Evolutionary conservation across 2,797 vertebrate species (phyloP), one percentile per base, ranked within the genome.

Genomic region (Streptopelia turtur): DNA sequence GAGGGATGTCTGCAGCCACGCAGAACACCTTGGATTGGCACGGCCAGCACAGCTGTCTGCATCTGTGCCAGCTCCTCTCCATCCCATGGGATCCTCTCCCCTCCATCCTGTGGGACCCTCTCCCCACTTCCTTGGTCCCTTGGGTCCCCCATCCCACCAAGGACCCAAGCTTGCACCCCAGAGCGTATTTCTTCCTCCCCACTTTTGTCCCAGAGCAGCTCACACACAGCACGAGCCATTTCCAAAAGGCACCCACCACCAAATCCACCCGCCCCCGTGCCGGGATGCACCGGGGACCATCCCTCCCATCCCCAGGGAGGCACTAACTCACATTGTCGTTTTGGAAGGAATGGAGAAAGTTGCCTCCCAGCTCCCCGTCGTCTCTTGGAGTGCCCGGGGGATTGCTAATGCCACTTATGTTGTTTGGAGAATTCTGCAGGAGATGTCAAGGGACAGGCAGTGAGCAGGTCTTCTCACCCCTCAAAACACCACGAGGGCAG

Each of bases 351-450:
- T 99, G 99, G 96, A 99, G 99, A 98, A 99, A 99, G 98, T 99
- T 99, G 98, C 99, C 99, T 97, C 99, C 99, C 95, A 99, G 98
- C 97, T 99, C 99, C 66, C 99, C 99, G 30, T 99, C 99, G 91
- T 99, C 99, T 97, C 99, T 98, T 37, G 99, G 99, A 97, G 99
- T 99, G 97, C 99, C 99, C 50, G 99, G 99, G 96, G 99, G 99
- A 98, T 99, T 99, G 98, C 99, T 99, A 99, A 99, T 99, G 98
- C 99, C 99, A 99, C 99, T 99, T 99, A 99, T 99, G 98, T 99
- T 99, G 99, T 99, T 99, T 97, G 99, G 99, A 98, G 99, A 99
- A 98, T 99, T 99, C 99, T 99, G 97, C 11, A 6, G 72, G 91
- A 93, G 78, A 85, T 2, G 35, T 22, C 13, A 55, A 69, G 25